Evolutionary conservation across 2,797 vertebrate species (phyloP), one percentile per base, ranked within the genome.

Genomic region (Anas acuta): DNA sequence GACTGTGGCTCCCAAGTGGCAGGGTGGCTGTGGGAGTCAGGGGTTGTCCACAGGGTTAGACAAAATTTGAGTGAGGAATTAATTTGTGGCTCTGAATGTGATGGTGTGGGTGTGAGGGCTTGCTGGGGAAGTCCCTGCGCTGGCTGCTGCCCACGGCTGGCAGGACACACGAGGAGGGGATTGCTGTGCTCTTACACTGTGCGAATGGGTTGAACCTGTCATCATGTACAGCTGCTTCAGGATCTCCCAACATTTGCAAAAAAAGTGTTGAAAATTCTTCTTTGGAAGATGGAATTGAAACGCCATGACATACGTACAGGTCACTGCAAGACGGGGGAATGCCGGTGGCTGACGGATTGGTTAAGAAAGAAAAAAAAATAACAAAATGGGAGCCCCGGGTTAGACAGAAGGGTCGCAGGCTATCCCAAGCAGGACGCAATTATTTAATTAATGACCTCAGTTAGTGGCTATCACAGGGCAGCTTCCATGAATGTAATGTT

Each of bases 1-100:
- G 58, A 8, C 22, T 0, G 1, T 60, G 49, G 56, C 22, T 43
- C 30, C 65, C 11, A 7, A 37, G 28, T 0, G 1, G 20, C 0
- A 1, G 4, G 11, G 67, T 21, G 37, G 17, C 0, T 6, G 22
- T 62, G 43, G 49, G 62, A 62, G 13, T 37, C 61, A 45, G 54
- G 65, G 60, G 3, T 4, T 74, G n/a, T 53, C 45, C 19, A 7
- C 67, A 71, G 37, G 7, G 8, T 54, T 28, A 16, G 32, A 3
- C 11, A 58, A 69, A 54, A 73, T 2, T 6, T 12, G 56, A 30
- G 25, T 9, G 58, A 43, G 5, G 4, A 8, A 35, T 69, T 75
- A 57, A 49, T 77, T n/a, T 64, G 83, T 66, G 54, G 49, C 39
- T 80, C 17, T 35, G 2, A 4, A 35, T 35, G 35, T 35, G 35